Percentiles rank a stretch among this genome's conserved stretches.
Conservation (phyloP, 2,797 vertebrate species). For the Todus mexicanus region DNA sequence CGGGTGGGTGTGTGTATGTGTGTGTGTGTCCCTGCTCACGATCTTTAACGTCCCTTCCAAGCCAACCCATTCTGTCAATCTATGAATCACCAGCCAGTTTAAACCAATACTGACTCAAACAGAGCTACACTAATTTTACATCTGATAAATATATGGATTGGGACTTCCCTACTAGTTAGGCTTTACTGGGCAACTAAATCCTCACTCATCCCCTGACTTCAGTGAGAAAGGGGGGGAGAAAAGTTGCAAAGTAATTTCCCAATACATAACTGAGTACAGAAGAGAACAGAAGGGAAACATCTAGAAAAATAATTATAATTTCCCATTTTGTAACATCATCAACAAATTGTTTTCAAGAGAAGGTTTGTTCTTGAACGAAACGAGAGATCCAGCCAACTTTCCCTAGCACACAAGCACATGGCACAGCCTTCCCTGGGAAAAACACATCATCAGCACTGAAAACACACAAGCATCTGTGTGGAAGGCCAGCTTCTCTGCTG, state of each 20-base stretch:
- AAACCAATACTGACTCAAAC: not conserved
- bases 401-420: not conserved
- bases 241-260: not conserved
- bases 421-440: not conserved
- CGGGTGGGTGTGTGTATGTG: no score
- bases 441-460: not conserved
- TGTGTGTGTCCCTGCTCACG: no score
- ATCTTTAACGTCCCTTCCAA: no score
- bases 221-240: accelerated
- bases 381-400: not conserved
- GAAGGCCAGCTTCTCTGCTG: not conserved
- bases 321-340: not conserved
- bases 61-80: no score
- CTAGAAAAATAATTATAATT: not conserved
- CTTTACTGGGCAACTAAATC: not conserved
- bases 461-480: not conserved
- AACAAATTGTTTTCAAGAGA: not conserved
- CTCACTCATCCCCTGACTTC: not conserved
- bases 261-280: not conserved
- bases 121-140: not conserved
- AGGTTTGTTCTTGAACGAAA: not conserved
- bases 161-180: not conserved
- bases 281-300: not conserved
- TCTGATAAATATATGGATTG: not conserved
- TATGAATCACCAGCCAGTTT: not conserved